Base-by-base conservation (phyloP, 1,140 invertebrate genomes). In the Neodiprion lecontei region DNA sequence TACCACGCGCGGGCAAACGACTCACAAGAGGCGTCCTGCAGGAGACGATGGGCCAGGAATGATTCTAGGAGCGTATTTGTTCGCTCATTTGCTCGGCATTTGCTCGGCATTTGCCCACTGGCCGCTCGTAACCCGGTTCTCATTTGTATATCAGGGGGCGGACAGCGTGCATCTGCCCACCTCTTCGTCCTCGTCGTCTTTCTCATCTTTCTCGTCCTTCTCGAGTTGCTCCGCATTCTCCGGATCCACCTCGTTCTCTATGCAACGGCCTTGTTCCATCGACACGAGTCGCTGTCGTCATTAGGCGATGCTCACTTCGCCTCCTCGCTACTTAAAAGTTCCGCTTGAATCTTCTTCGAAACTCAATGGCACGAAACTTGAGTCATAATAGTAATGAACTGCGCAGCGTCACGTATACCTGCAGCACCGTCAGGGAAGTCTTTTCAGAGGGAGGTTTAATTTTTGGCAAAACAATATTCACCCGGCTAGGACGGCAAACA, bases 51-150 rank as follows among this genome's bases (percentile, higher is more conserved):
- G 53, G 53, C 53, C 53, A 61, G n/a, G 53, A 5, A 61, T 61
- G 53, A 61, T 61, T 61, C 53, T 17, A 61, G 11, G 11, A 61
- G 53, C 53, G 53, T 61, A 61, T 61, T 61, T 61, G 53, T 11
- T 61, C 53, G 53, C 53, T 61, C 53, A 61, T 61, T 61, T 61
- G 53, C 53, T 61, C n/a, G 53, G 53, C 53, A 61, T 61, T 61
- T 61, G 53, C 53, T 61, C n/a, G 53, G 53, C 53, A 61, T 61
- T 61, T 61, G 53, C 53, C n/a, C 53, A 61, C 53, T 17, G 53
- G n/a, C 8, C 53, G 53, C 53, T 61, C 53, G 53, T 61, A 61
- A 61, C 53, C 5, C 53, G 53, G 53, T 61, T 61, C 53, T 61
- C 53, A 61, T 61, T 61, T 61, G 53, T 61, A 61, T 61, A 61